Base-by-base conservation (phyloP, 2,797 vertebrate species). In the Odontamblyopus rebecca region DNA sequence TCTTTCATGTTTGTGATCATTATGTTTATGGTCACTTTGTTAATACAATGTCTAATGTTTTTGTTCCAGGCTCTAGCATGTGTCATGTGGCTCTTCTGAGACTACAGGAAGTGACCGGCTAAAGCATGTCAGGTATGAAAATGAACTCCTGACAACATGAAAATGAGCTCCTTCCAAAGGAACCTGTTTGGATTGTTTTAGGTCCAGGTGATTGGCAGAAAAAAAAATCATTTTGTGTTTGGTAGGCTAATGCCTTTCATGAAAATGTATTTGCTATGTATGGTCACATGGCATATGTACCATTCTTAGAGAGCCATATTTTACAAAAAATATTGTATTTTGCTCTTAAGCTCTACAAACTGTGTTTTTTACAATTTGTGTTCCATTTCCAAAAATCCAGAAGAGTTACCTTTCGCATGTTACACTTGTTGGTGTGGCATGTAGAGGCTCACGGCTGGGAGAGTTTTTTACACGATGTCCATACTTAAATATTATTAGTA, bases 341-440 rank as follows among this genome's bases (percentile, higher is more conserved):
- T 48, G 44, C 13, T 15, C 41, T 13, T 44, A 12, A 12, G 41
- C 41, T 15, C 15, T 48, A 48, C 13, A 15, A 48, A 48, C 7
- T 38, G 8, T 51, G 53, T 9, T 27, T 27, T 59, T 59, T 59
- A 13, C 11, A 2, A 29, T 59, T 59, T 59, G 23, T 8, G 66
- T 32, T 48, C 12, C 61, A 13, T 62, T 38, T 1, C 8, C 19
- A 32, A 38, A 16, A 62, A 4, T 62, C 57, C 66, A 68, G 41
- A 76, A 70, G 29, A 48, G 15, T 15, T 15, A 32, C 48, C 53
- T 50, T 27, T 1, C 68, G 83, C 23, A 87, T 76, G 69, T 63
- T 2, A 81, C 84, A 91, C 86, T 90, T 92, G 90, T 89, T 87
- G 88, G 82, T 86, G 78, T 29, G 82, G 79, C 75, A 48, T 61